Percentiles rank a stretch among this genome's conserved stretches.
Evolutionary conservation across 2,113 vertebrate genomes (phyloP).

Genomic region (Cephalopterus ornatus): DNA sequence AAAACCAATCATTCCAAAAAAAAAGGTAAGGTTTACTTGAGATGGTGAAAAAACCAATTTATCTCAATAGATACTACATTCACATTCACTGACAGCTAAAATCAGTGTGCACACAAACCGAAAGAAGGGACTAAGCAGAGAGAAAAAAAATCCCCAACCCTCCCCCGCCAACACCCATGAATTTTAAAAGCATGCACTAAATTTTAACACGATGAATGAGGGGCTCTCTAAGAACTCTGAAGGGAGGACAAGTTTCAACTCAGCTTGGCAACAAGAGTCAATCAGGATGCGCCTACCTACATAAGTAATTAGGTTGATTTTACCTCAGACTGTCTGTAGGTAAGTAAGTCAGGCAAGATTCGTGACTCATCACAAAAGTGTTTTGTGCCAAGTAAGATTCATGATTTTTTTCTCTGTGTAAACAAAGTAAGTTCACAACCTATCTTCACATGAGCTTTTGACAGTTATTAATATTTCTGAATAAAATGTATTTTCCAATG

Average conservation of each 20-base stretch:
- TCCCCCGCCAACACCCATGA: not conserved
- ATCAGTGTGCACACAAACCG: not conserved
- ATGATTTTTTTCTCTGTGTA: not conserved
- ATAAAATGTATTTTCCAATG: slow-evolving; percentile 62
- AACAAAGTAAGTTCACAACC: slow-evolving; percentile 19
- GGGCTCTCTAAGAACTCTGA: not conserved
- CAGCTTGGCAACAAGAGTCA: not conserved
- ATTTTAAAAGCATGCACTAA: slow-evolving; percentile 1
- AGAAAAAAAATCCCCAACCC: not conserved
- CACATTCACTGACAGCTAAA: slow-evolving; percentile 16
- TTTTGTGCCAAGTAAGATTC: not conserved
- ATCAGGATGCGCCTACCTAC: slow-evolving; percentile 3
- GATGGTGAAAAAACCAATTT: not conserved
- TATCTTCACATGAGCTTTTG: slow-evolving; percentile 47
- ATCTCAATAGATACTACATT: not conserved
- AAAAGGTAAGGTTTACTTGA: not conserved
- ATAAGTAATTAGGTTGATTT: not conserved
- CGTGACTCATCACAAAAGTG: not conserved
- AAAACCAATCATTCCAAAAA: not conserved
- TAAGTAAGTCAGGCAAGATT: not conserved
- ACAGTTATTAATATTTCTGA: slow-evolving; percentile 48
- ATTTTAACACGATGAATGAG: slow-evolving; percentile 17
- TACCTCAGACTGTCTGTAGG: not conserved
- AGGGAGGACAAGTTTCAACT: not conserved
- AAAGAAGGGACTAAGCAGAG: not conserved